Evolutionary conservation across 2,888 invertebrate species (phyloP), one percentile per base, ranked within the genome.

Genomic region (Amblyjoppa fuscipennis): DNA sequence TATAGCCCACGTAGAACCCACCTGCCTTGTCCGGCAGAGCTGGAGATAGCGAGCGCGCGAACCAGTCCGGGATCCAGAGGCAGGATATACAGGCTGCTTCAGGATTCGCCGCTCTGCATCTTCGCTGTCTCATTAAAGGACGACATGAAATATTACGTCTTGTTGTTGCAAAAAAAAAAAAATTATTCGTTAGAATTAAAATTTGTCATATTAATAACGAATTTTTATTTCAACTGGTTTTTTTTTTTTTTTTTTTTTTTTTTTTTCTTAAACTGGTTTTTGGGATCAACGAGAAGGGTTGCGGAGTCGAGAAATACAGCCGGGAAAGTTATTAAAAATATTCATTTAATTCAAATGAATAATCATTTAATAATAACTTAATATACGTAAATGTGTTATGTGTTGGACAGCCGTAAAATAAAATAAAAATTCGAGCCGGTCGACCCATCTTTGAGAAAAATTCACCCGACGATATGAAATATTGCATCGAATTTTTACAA

Each of bases 1-100:
- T 82, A 83, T 64, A 31, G 28, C 64, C 78, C 53, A 53, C 78
- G 83, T 70, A 85, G 87, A 88, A 88, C 87, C 89, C 91, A 91
- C 90, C 90, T 91, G 91, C 89, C 88, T 89, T 77, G 84, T 87
- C 59, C 66, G n/a, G 70, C 61, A 45, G 76, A 53, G 64, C 49
- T 28, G 25, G 49, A 69, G 61, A 53, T 51, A 73, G 73, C 69
- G 66, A 78, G 64, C 69, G 66, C 75, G 64, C 16, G 16, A 38
- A 41, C 81, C 69, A 89, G 88, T 88, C 81, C 81, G 75, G 77
- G 86, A 81, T 87, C 73, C 78, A 86, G 81, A 85, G 73, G 81
- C 80, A 83, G 87, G 82, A 84, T 86, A 81, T 83, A 87, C 86
- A 80, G 76, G 81, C 75, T 73, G 75, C 51, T 78, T 70, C 70